Base-by-base conservation (phyloP, 2,113 vertebrate genomes). In the Amazona vittata region DNA sequence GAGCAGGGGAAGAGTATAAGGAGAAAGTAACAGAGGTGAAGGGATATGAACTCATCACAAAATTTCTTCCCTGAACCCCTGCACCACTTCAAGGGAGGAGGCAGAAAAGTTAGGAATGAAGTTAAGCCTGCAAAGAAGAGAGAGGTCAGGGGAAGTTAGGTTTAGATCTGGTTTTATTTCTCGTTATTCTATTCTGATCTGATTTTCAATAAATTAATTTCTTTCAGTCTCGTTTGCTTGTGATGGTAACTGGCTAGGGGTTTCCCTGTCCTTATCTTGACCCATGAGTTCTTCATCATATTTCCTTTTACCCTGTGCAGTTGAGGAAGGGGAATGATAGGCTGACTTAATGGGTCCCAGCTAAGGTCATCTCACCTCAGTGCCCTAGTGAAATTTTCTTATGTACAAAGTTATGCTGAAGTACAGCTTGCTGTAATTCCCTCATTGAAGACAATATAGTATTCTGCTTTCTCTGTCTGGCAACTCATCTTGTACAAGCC, bases 61-160 rank as follows among this genome's bases (percentile, higher is more conserved):
- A 7, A 8, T 6, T 6, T 46, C 7, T 39, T 79, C 10, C 35
- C 14, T 2, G 2, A 59, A 1, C 2, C 24, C 9, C 28, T 59
- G n/a, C 6, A 15, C 39, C 8, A 0, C 11, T 64, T 4, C 2
- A 6, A 2, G 4, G 13, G 24, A 46, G 33, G 15, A 69, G 2
- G 6, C 16, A 39, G 39, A 46, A 21, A 29, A 60, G 14, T 16
- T 68, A 16, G 6, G 26, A 59, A 22, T 15, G 26, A n/a, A 57
- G 19, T 57, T n/a, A 20, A 57, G 55, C 19, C 55, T 57, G 55
- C 2, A 12, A 57, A 57, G 26, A 52, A 52, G 55, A 33, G 31
- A 57, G 19, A 33, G 19, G 19, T 57, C 55, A 57, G 19, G 19
- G 55, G 31, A n/a, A 57, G 19, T n/a, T 33, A 57, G 19, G 19